A percentile compares a stretch with the other conserved stretches of the same genome.
phyloP scores from a whole-genome alignment of 2,113 vertebrate species.

The Microcebus lehilahytsara region DNA sequence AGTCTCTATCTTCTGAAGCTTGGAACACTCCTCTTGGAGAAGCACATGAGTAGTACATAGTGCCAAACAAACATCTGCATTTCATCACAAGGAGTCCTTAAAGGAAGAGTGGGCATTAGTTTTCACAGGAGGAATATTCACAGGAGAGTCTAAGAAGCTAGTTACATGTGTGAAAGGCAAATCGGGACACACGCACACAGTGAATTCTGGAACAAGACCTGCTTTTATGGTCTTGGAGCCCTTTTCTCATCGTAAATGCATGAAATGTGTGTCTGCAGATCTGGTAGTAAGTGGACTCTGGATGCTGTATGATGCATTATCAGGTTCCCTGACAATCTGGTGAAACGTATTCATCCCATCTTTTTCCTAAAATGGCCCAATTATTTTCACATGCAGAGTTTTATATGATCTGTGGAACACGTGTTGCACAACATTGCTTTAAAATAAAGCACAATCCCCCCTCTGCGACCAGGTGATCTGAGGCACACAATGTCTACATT shows the following conservation, averaged over 20 bases:
- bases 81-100: background rate
- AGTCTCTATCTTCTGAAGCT: background rate
- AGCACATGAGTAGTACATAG: accelerated
- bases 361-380: background rate
- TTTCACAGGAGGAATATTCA: accelerated
- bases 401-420: background rate
- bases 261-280: accelerated
- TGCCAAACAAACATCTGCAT: background rate
- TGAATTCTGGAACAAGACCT: accelerated
- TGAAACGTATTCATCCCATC: background rate
- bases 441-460: accelerated
- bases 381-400: background rate
- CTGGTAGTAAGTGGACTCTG: accelerated
- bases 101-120: accelerated
- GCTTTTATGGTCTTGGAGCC: accelerated
- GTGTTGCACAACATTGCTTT: background rate
- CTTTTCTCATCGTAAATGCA: background rate
- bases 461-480: background rate
- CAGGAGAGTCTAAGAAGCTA: accelerated
- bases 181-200: accelerated
- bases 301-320: accelerated
- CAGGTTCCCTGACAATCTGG: background rate
- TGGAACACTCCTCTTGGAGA: background rate
- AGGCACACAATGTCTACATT: accelerated
- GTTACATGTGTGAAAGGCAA: background rate